Conservation (phyloP, 2,113 vertebrate species). For the Paracanthobrama guichenoti region DNA sequence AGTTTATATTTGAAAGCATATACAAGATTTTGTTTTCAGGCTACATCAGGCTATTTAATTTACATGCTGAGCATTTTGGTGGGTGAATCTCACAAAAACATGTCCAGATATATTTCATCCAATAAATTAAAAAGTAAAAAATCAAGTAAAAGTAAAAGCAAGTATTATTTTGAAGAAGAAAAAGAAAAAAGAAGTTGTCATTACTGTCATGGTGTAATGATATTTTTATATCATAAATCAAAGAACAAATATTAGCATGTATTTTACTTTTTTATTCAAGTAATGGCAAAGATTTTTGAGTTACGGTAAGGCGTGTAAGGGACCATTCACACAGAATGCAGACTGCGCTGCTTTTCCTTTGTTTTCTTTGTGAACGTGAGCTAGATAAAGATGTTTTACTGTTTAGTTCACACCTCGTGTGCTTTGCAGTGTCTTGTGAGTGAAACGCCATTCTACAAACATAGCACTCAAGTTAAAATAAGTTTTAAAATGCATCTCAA, state of each 20-base stretch:
- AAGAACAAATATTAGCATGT: background rate
- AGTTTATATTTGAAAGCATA: background rate
- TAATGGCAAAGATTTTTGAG: background rate
- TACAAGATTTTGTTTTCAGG: background rate
- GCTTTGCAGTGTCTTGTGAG: background rate
- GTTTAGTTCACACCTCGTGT: too few species aligned
- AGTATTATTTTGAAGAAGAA: background rate
- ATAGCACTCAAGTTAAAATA: background rate
- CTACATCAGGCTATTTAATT: background rate
- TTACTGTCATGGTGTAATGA: background rate
- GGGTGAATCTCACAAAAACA: background rate
- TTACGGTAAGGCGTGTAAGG: background rate
- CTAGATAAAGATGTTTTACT: background rate
- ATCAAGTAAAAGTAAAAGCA: background rate
- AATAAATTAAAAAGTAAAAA: background rate
- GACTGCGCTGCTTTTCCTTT: background rate
- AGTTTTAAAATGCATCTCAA: background rate
- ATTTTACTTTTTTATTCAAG: background rate
- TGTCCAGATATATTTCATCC: background rate
- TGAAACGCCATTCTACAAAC: background rate
- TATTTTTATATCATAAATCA: background rate
- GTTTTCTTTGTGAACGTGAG: background rate
- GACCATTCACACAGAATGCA: background rate
- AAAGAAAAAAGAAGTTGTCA: background rate
- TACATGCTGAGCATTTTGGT: background rate